phyloP scores from a whole-genome alignment of 2,888 invertebrate genomes.

The Mycalesis mineus region DNA sequence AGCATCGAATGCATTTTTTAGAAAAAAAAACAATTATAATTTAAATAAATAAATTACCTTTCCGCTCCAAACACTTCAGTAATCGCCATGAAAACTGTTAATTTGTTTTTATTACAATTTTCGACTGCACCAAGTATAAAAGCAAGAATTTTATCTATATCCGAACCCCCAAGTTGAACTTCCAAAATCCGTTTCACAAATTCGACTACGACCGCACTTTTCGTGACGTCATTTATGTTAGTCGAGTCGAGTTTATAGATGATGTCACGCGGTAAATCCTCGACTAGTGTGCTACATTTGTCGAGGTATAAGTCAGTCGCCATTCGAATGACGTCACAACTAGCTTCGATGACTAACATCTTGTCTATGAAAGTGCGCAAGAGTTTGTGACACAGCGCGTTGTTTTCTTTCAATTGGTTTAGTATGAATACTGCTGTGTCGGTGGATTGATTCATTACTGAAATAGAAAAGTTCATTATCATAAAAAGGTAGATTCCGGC shows the following conservation, averaged over 20 bases:
- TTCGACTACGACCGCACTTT: conserved; percentile 12
- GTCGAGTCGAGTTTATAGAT: conserved; percentile 25
- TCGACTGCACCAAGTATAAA: neutral
- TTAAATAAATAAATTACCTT: neutral
- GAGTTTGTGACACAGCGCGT: conserved; percentile 36
- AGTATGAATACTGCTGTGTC: conserved; percentile 43
- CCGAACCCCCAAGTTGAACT: neutral
- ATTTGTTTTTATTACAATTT: neutral
- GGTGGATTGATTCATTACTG: conserved; percentile 42
- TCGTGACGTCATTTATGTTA: conserved; percentile 18
- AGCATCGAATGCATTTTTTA: too few species aligned
- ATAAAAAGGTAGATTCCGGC: too few species aligned
- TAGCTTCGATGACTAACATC: conserved; percentile 33
- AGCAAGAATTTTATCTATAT: conserved; percentile 1
- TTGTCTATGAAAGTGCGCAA: conserved; percentile 39
- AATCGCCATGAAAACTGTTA: neutral
- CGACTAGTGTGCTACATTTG: conserved; percentile 33
- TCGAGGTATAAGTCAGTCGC: conserved; percentile 40
- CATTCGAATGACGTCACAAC: conserved; percentile 33
- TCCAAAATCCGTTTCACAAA: conserved; percentile 32
- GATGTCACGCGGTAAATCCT: conserved; percentile 25
- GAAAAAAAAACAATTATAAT: too few species aligned
- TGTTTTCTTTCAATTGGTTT: conserved; percentile 41
- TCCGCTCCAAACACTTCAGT: neutral
- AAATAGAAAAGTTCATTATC: too few species aligned